Base-by-base conservation (phyloP, 2,888 invertebrate genomes). In the Aphidoletes aphidimyza region DNA sequence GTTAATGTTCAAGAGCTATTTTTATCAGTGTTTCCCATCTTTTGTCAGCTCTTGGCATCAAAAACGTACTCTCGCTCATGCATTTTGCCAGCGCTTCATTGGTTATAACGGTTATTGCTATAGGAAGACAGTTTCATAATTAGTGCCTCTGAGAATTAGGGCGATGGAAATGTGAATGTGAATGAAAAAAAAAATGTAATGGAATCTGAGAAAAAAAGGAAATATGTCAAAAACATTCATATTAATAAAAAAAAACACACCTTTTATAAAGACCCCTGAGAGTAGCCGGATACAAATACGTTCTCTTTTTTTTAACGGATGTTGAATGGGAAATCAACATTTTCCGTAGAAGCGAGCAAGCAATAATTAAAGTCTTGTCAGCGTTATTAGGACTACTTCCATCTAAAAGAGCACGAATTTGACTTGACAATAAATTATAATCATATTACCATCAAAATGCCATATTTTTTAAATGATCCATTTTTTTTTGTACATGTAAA, bases 61-160 rank as follows among this genome's bases (percentile, higher is more conserved):
- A n/a, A n/a, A n/a, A n/a, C 22, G n/a, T 54, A 22, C 54, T 22
- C 34, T 54, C 54, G n/a, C 22, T 26, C 5, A 8, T 11, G 22
- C 54, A n/a, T 54, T 69, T 14, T 2, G 34, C 54, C 30, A 1
- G 30, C 14, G 30, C 69, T 69, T 34, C 34, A 69, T 5, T 30
- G 69, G 34, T 30, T 30, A 42, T 42, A 69, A 69, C 69, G 69
- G 69, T 14, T 69, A 30, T 69, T 54, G 22, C 22, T 22, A 22
- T 2, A 69, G 34, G 30, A 69, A 30, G 69, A 69, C 69, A 14
- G 17, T 14, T 69, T 69, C 30, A 30, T 69, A 69, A 69, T 69
- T 69, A 69, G 69, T 69, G 69, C 69, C 34, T 69, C 34, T 0
- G 30, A 30, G 69, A 69, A 69, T 30, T 69, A 69, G 69, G 34